phyloP scores from a whole-genome alignment of 2,113 vertebrate species.

The Patagioenas fasciata region DNA sequence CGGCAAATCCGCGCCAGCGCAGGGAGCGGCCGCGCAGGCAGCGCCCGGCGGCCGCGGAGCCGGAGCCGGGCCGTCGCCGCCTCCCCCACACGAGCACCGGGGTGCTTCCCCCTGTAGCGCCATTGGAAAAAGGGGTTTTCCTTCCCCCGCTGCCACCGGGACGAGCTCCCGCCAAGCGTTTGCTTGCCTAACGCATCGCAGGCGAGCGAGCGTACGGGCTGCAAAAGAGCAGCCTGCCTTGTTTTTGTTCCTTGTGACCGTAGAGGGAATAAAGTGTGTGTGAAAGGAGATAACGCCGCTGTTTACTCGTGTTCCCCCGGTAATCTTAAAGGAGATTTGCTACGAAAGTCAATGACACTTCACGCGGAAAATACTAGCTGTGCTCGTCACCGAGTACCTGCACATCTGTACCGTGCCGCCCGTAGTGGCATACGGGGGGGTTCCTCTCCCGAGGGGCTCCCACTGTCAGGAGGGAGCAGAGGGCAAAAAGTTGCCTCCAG shows the following conservation, averaged over 20 bases:
- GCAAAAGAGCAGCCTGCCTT: not conserved
- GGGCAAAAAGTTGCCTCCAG: not conserved
- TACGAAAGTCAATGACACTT: not conserved
- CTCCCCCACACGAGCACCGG: not conserved
- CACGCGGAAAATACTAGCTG: not conserved
- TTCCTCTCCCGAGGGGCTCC: not conserved
- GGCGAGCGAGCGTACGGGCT: not conserved
- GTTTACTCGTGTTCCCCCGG: not conserved
- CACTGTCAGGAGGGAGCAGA: not conserved
- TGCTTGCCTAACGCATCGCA: not conserved
- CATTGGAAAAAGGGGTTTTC: not conserved
- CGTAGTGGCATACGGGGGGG: not conserved
- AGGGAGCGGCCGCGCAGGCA: not conserved
- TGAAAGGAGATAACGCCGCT: not conserved
- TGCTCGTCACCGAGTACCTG: not conserved
- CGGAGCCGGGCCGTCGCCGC: not conserved
- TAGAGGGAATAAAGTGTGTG: not conserved
- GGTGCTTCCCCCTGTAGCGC: no score
- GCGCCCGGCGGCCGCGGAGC: not conserved
- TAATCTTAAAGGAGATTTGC: slow-evolving; percentile 10
- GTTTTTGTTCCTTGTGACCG: not conserved
- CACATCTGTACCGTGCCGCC: not conserved
- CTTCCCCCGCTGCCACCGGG: not conserved
- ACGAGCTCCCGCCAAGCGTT: not conserved
- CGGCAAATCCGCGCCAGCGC: no score